These are phyloP conservation scores for Dolomedes plantarius DNA, from an alignment of 2,888 invertebrate species.

Conservation along the genomic window DNA sequence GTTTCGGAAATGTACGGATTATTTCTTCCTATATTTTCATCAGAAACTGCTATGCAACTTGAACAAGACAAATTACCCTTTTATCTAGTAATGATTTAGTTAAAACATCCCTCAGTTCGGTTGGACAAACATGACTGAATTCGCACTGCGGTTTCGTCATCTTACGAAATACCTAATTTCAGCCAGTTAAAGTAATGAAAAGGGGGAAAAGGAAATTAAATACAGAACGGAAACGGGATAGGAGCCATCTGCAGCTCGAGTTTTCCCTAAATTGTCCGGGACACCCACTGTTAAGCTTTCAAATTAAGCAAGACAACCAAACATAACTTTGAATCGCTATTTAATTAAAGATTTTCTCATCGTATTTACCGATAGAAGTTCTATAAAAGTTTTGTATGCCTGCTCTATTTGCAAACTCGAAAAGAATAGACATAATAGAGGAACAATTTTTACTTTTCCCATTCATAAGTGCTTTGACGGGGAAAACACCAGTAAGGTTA, in stretches of 20 bases:
- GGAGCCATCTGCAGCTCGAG: not conserved
- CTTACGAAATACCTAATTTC: not conserved
- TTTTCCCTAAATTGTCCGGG: not conserved
- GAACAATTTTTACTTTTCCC: no score
- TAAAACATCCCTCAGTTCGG: not conserved
- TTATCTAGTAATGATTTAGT: not conserved
- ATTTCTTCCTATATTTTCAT: no score
- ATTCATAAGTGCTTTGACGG: no score
- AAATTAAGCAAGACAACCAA: not conserved
- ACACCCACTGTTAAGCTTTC: not conserved
- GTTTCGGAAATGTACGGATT: no score
- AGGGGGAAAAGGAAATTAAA: not conserved
- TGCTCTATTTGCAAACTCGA: no score
- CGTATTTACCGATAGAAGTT: no score
- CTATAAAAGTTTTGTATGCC: no score
- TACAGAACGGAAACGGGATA: not conserved
- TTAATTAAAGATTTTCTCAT: not conserved
- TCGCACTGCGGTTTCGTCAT: not conserved
- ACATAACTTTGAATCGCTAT: not conserved
- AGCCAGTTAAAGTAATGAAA: not conserved
- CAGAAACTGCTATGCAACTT: no score
- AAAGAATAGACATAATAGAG: no score
- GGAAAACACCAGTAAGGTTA: no score
- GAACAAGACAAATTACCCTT: not conserved
- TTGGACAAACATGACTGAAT: not conserved